These are phyloP conservation scores for Itoplectis maculator DNA, from an alignment of 2,888 invertebrate species.

Conservation along the genomic window DNA sequence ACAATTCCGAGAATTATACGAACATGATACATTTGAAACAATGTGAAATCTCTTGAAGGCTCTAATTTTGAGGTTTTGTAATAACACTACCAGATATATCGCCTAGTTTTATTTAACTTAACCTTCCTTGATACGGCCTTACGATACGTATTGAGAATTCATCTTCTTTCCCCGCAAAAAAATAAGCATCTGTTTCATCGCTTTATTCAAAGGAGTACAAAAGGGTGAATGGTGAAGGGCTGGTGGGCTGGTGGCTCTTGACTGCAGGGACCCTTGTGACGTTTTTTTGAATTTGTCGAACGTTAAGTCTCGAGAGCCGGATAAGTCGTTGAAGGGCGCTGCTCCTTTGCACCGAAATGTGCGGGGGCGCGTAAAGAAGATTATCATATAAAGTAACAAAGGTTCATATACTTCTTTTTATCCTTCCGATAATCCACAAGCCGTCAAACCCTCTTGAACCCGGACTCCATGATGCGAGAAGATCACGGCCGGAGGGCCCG, in stretches of 20 bases:
- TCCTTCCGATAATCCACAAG: not conserved
- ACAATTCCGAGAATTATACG: no score
- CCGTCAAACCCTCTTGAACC: not conserved
- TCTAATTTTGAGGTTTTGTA: no score
- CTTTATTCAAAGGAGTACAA: not conserved
- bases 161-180: not conserved
- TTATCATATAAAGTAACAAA: conserved; percentile 6
- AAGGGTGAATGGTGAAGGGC: not conserved
- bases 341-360: not conserved
- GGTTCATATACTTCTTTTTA: not conserved
- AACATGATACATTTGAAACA: no score
- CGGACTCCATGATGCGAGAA: not conserved
- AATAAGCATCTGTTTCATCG: not conserved
- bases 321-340: not conserved
- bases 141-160: not conserved
- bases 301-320: not conserved
- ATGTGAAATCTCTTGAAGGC: no score
- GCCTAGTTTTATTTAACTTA: not conserved
- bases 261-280: not conserved
- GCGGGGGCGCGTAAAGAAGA: not conserved
- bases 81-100: no score
- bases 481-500: not conserved
- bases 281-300: not conserved
- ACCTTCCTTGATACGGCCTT: not conserved
- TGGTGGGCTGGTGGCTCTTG: not conserved